Percentiles rank a stretch among this genome's conserved stretches.
phyloP scores from a whole-genome alignment of 2,113 vertebrate genomes.

The Crocuta crocuta region DNA sequence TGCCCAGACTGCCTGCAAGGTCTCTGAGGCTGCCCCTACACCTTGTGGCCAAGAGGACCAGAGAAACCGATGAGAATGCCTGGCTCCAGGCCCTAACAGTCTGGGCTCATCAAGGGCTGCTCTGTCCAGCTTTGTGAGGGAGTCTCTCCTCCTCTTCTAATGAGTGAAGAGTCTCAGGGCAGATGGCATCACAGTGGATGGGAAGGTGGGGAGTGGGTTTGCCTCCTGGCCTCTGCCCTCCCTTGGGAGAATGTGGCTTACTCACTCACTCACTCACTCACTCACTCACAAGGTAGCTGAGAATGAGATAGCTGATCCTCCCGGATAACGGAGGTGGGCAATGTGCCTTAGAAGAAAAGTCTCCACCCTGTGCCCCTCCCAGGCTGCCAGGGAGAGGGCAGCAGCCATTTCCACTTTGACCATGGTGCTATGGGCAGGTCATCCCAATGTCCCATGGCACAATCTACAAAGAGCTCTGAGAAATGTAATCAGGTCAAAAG shows the following conservation, averaged over 20 bases:
- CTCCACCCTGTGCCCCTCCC: rapidly evolving
- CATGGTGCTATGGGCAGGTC: neutral
- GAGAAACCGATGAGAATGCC: neutral
- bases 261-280: neutral
- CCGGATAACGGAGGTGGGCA: neutral
- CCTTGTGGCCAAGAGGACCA: neutral
- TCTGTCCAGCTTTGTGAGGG: neutral
- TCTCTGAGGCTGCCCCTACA: rapidly evolving
- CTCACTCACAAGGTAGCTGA: neutral
- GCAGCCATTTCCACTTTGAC: neutral
- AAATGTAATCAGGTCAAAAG: neutral
- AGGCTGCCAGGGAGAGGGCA: neutral
- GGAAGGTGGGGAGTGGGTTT: neutral
- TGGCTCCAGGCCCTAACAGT: rapidly evolving
- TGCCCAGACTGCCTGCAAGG: neutral
- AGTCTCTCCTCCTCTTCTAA: neutral
- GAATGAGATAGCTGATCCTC: neutral
- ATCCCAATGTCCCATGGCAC: no score
- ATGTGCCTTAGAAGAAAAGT: neutral
- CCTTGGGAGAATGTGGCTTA: neutral
- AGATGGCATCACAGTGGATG: rapidly evolving
- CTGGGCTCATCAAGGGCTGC: neutral
- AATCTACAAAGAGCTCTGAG: neutral
- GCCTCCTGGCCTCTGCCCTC: neutral
- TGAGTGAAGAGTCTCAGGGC: neutral